These are phyloP conservation scores for Drosophila chauvacae DNA, from an alignment of 1,140 invertebrate genomes.

Conservation along the genomic window DNA sequence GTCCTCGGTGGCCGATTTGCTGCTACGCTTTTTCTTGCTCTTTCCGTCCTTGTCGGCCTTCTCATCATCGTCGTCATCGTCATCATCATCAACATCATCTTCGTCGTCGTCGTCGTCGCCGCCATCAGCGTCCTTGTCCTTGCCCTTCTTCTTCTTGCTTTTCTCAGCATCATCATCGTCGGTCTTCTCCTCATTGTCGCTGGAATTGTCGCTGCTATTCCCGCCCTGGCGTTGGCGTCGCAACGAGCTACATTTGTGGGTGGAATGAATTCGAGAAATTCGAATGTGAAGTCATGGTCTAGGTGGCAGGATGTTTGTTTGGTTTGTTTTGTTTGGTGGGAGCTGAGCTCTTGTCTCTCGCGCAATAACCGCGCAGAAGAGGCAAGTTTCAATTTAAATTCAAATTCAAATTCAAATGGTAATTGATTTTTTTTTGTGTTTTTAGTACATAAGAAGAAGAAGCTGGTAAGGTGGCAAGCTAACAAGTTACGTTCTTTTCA, in stretches of 20 bases:
- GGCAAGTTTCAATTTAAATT: conserved; percentile 66
- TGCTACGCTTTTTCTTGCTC: conserved; percentile 68
- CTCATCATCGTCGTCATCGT: conserved; percentile 57
- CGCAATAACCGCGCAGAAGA: conserved; percentile 17
- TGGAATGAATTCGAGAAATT: conserved; percentile 71
- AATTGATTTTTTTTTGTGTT: conserved; percentile 14
- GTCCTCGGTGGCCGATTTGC: conserved; percentile 62
- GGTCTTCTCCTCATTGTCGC: conserved; percentile 71
- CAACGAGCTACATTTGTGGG: conserved; percentile 73
- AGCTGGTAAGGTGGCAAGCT: conserved; percentile 31
- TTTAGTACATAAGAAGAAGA: conserved; percentile 31
- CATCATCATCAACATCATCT: conserved; percentile 28
- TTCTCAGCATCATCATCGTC: conserved; percentile 62
- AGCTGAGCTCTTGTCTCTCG: conserved; percentile 23
- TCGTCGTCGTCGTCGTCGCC: conserved; percentile 51
- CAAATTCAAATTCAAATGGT: conserved; percentile 56
- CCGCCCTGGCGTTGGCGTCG: conserved; percentile 76
- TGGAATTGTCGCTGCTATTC: conserved; percentile 76
- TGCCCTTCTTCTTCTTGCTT: conserved; percentile 68
- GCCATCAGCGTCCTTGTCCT: conserved; percentile 53
- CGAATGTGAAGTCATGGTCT: conserved; percentile 62
- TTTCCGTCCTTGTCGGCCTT: conserved; percentile 53
- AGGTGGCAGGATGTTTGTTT: conserved; percentile 27
- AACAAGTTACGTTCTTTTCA: conserved; percentile 30
- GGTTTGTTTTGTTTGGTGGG: conserved; percentile 29